Evolutionary conservation across 2,113 vertebrate genomes (phyloP).

Genomic region (Sebastes schlegelii): DNA sequence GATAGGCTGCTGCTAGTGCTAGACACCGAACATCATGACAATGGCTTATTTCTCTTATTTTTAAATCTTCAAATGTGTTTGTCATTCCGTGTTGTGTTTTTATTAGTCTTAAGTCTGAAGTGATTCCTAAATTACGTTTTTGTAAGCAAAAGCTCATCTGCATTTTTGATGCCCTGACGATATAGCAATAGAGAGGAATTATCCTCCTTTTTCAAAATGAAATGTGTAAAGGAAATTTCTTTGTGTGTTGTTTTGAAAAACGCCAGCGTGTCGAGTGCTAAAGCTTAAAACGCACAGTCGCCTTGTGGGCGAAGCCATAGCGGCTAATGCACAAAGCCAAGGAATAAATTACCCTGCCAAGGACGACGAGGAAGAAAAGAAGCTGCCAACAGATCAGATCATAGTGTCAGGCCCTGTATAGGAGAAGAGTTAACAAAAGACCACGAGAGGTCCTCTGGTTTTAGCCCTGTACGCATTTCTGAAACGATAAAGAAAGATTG

Average conservation of each 20-base stretch:
- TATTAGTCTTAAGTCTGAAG: slow-evolving; percentile 42
- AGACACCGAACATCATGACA: slow-evolving; percentile 15
- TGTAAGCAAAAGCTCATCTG: slow-evolving; percentile 36
- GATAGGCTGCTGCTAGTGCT: slow-evolving; percentile 14
- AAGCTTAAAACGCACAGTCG: slow-evolving; percentile 59
- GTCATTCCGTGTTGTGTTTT: slow-evolving; percentile 30
- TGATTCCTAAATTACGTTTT: slow-evolving; percentile 52
- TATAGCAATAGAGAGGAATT: slow-evolving; percentile 20
- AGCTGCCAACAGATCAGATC: slow-evolving; percentile 57
- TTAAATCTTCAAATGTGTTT: slow-evolving; percentile 1
- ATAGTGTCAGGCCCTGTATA: slow-evolving; percentile 16
- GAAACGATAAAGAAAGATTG: slow-evolving; percentile 43
- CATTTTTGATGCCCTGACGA: slow-evolving; percentile 19
- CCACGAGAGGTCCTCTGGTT: slow-evolving; percentile 5
- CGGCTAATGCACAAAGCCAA: slow-evolving; percentile 52
- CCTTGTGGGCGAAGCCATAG: slow-evolving; percentile 24
- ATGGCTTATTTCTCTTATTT: slow-evolving; percentile 30
- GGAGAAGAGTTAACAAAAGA: slow-evolving; percentile 19
- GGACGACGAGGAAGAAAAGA: slow-evolving; percentile 33
- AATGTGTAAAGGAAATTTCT: slow-evolving; percentile 11
- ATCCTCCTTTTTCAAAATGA: slow-evolving; percentile 12
- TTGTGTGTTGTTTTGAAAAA: slow-evolving; percentile 28
- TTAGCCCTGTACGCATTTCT: slow-evolving; percentile 14
- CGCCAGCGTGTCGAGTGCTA: slow-evolving; percentile 33
- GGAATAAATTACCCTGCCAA: slow-evolving; percentile 42